Evolutionary conservation across 2,113 vertebrate genomes (phyloP), one percentile per base, ranked within the genome.

Genomic region (Cairina moschata): DNA sequence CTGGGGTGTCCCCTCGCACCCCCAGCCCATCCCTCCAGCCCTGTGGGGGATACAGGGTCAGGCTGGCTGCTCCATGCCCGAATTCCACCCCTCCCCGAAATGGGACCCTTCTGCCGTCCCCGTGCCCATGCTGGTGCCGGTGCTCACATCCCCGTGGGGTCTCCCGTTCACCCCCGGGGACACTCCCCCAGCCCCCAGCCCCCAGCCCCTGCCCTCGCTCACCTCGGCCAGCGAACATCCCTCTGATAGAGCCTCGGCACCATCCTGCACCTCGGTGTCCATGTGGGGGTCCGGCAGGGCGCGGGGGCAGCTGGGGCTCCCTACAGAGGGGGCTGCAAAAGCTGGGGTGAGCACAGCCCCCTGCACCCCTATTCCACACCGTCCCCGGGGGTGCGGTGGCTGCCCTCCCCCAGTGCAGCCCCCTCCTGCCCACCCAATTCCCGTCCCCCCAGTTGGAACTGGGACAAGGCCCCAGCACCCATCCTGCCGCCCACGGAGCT

Each of bases 111-210:
- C 3, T 12, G 10, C 1, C 59, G 2, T 8, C 71, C 36, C 36
- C 0, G 0, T 9, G 0, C 10, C 3, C 21, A 1, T 3, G 65
- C 11, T 25, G 46, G n/a, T 10, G 52, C 46, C 12, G 32, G 60
- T n/a, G 13, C 29, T 48, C 25, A 1, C 1, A 0, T 9, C 2
- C 26, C 38, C 22, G 4, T 8, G 69, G 17, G 17, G 31, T 40
- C 23, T 31, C 36, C 46, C 36, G 11, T 23, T 48, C 20, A 1
- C 1, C 2, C 22, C 38, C 22, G 6, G 7, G 59, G 17, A 13
- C 23, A 28, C 18, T 31, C 31, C 38, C 4, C 11, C 38, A 40
- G 38, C 38, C 38, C 38, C 38, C 38, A 22, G 44, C 21, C 40
- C 55, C 66, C 6, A 55, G 29, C 48, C 21, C 38, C 60, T 59